phyloP scores from a whole-genome alignment of 2,797 vertebrate species.

The Diceros bicornis region DNA sequence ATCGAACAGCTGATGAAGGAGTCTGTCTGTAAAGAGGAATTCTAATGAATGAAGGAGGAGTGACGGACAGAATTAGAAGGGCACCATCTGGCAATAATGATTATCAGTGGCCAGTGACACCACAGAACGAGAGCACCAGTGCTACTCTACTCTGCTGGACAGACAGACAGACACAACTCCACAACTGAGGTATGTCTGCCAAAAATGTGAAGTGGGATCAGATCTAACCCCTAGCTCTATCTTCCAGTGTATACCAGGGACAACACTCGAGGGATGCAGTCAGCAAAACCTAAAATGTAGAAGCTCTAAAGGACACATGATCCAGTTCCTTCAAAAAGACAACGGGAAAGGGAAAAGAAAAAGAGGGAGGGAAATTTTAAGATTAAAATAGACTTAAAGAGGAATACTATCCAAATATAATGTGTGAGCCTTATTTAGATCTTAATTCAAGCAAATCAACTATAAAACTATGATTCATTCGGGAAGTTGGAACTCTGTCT shows the following conservation, averaged over 20 bases:
- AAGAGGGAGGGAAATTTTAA: background rate
- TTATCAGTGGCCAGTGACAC: background rate
- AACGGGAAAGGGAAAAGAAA: background rate
- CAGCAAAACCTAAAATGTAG: background rate
- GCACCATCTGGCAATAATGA: background rate
- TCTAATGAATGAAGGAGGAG: background rate
- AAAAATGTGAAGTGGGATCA: background rate
- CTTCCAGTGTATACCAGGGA: background rate
- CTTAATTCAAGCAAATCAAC: slow-evolving; percentile 16
- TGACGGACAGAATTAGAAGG: background rate
- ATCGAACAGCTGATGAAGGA: background rate
- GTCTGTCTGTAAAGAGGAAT: background rate
- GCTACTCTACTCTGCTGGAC: too few species aligned
- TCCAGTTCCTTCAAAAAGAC: background rate
- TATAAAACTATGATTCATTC: background rate
- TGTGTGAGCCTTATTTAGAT: background rate
- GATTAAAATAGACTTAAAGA: background rate
- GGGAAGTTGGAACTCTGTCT: background rate
- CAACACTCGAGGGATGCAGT: too few species aligned
- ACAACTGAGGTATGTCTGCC: background rate
- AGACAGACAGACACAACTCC: background rate
- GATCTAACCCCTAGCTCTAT: background rate
- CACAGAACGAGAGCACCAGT: background rate
- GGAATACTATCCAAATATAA: background rate
- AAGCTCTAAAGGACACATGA: background rate